Evolutionary conservation across 2,888 invertebrate species (phyloP), one percentile per base, ranked within the genome.

Genomic region (Aleiodes testaceus): DNA sequence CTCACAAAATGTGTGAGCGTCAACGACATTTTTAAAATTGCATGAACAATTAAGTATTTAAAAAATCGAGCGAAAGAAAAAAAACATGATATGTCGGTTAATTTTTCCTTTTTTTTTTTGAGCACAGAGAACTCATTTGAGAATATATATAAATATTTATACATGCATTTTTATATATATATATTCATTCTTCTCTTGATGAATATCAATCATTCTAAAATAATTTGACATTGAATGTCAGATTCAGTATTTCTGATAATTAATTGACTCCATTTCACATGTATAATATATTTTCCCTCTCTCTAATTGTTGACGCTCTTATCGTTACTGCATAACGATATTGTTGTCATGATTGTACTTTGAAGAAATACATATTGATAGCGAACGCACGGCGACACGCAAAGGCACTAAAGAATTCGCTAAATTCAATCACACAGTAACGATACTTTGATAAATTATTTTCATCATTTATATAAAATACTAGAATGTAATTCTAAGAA

Each of bases 71-170:
- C 16, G 30, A 30, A 55, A 55, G 36, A 69, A 12, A 63, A 70
- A 66, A 16, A 55, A 20, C 44, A 20, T 59, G 45, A 66, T 63
- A 47, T 9, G 12, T 44, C 30, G 22, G 61, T 72, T 9, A 44
- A 53, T 52, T 42, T 59, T 59, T 49, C 61, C 64, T 67, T 63
- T 11, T 67, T 59, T 74, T 71, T 70, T 70, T 70, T 70, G 70
- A 74, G 53, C 53, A 36, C 65, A 69, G 11, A 72, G 66, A 69
- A 71, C 71, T 69, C 70, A 66, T 74, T 65, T 12, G 6, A 12
- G n/a, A 63, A 70, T n/a, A 67, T 49, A 16, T 70, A 30, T 65
- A 69, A 45, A 68, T 30, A 66, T 53, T 26, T 42, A 30, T 36
- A 36, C 9, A 36, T 36, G 2, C 6, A 26, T 26, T 3, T 26